These are phyloP conservation scores for Heliothis peltigera DNA, from an alignment of 2,888 invertebrate species.

Conservation along the genomic window DNA sequence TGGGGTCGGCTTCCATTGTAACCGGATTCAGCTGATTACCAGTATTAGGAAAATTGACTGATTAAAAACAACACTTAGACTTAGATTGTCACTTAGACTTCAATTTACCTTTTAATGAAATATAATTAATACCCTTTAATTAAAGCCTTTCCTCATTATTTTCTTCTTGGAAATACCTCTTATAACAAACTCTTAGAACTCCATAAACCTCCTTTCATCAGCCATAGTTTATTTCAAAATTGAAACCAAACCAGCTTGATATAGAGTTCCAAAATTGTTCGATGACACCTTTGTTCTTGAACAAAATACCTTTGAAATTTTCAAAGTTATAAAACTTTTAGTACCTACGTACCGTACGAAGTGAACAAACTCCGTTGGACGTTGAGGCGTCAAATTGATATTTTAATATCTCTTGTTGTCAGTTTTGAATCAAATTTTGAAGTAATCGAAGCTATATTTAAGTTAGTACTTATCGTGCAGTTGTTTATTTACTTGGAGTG, in stretches of 20 bases:
- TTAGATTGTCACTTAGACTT: no score
- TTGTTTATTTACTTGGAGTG: conserved; percentile 32
- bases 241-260: conserved; percentile 23
- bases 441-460: conserved; percentile 66
- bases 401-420: conserved; percentile 73
- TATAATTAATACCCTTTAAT: not conserved
- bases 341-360: conserved; percentile 23
- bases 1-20: no score
- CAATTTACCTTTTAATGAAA: not conserved
- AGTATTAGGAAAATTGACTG: no score
- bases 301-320: conserved; percentile 62
- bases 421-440: conserved; percentile 71
- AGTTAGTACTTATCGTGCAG: conserved; percentile 57
- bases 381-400: conserved; percentile 72
- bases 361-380: conserved; percentile 64
- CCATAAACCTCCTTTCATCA: not conserved
- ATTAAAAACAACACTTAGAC: no score
- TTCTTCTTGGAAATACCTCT: not conserved
- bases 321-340: conserved; percentile 68
- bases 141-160: not conserved
- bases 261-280: conserved; percentile 35
- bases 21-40: no score
- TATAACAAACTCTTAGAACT: not conserved
- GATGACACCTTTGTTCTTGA: conserved; percentile 57
- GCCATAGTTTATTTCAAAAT: conserved; percentile 9